Evolutionary conservation across 2,797 vertebrate genomes (phyloP).

Genomic region (Lepidocolaptes lacrymiger): DNA sequence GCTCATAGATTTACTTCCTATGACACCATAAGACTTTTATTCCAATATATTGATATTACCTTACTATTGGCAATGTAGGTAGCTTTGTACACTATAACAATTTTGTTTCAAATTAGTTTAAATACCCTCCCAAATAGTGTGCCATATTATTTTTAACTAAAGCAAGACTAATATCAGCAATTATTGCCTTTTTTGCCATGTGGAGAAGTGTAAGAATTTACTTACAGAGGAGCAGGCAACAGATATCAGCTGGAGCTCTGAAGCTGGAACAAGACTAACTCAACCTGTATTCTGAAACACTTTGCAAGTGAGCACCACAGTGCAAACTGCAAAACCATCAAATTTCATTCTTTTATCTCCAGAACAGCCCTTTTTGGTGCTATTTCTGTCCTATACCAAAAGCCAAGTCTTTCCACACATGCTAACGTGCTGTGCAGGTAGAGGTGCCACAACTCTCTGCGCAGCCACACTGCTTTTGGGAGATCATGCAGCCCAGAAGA

Average conservation of each 20-base stretch:
- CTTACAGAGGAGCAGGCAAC: background rate
- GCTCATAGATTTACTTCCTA: background rate
- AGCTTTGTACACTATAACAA: background rate
- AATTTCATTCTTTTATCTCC: background rate
- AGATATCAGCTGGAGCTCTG: background rate
- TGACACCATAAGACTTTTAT: background rate
- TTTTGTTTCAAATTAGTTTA: background rate
- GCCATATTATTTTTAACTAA: background rate
- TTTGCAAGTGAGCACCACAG: background rate
- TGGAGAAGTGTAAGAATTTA: background rate
- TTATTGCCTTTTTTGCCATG: background rate
- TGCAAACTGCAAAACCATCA: background rate
- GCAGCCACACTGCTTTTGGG: background rate
- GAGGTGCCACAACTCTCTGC: accelerated
- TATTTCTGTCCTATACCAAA: background rate
- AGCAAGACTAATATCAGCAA: background rate
- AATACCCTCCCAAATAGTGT: accelerated
- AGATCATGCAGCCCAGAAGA: background rate
- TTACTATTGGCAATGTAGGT: background rate
- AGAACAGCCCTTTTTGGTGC: background rate
- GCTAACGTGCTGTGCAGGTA: background rate
- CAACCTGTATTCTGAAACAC: background rate
- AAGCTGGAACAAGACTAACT: background rate
- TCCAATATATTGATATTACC: background rate
- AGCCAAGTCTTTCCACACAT: background rate